Conservation (phyloP, 1,140 invertebrate species). For the Bombus haemorrhoidalis region DNA sequence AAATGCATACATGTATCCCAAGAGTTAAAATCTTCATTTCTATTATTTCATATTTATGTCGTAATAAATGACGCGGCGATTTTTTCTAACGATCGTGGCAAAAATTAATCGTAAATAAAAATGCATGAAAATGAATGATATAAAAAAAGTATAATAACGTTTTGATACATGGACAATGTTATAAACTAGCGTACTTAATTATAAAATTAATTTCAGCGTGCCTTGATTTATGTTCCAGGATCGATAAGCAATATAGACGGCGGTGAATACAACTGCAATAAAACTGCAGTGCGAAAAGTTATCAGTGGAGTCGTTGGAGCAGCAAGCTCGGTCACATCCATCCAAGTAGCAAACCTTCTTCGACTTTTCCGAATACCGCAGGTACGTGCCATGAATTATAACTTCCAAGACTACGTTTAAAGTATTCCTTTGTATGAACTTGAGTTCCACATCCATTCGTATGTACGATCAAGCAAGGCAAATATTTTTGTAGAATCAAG, state of each 20-base stretch:
- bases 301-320: slow-evolving; percentile 98
- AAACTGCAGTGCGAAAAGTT: slow-evolving; percentile 91
- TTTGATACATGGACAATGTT: too few relatives aligned
- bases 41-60: neutral
- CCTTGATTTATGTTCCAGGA: slow-evolving; percentile 84
- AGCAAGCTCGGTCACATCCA: slow-evolving; percentile 96
- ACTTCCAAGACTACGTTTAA: neutral
- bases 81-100: too few relatives aligned
- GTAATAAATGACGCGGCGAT: too few relatives aligned
- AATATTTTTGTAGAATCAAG: neutral
- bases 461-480: neutral
- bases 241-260: slow-evolving; percentile 98
- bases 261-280: slow-evolving; percentile 93
- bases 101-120: neutral
- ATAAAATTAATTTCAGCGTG: neutral
- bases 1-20: neutral
- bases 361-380: slow-evolving; percentile 97
- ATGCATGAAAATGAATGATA: neutral
- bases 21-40: neutral
- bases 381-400: slow-evolving; percentile 88
- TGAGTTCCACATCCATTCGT: too few relatives aligned
- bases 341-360: slow-evolving; percentile 97
- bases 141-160: too few relatives aligned
- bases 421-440: neutral
- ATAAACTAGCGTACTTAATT: neutral